Conservation (phyloP, 2,888 invertebrate genomes). For the Leptopilina myrica region DNA sequence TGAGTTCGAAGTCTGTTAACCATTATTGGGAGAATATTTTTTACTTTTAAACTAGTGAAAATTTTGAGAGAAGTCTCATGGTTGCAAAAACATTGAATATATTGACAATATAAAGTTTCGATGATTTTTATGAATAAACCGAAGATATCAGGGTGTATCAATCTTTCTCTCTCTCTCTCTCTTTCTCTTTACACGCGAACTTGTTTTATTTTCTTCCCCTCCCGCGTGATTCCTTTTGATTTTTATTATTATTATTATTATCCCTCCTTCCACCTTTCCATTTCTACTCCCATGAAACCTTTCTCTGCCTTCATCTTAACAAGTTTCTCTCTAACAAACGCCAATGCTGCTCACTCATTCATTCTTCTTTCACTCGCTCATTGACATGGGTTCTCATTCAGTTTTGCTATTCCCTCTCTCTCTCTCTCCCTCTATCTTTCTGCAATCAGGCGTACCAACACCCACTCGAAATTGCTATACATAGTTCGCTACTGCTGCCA, state of each 20-base stretch:
- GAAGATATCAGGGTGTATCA: slow-evolving; percentile 43
- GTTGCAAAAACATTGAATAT: too few relatives aligned
- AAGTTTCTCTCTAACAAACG: slow-evolving; percentile 6
- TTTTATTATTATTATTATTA: slow-evolving; percentile 30
- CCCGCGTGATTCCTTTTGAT: slow-evolving; percentile 4
- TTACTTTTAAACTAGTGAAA: too few relatives aligned
- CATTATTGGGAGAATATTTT: too few relatives aligned
- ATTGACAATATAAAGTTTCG: too few relatives aligned
- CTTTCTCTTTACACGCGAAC: slow-evolving; percentile 9
- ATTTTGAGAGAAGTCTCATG: too few relatives aligned
- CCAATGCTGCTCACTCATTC: slow-evolving; percentile 57
- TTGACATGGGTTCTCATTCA: slow-evolving; percentile 49
- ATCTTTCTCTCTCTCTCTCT: slow-evolving; percentile 1
- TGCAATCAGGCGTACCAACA: background rate
- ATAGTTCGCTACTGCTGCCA: slow-evolving; percentile 29
- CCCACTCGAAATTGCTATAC: slow-evolving; percentile 21
- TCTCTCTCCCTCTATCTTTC: too few relatives aligned
- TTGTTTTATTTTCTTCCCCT: slow-evolving; percentile 40
- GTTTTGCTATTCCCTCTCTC: background rate
- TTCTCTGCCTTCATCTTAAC: slow-evolving; percentile 21
- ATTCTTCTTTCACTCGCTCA: slow-evolving; percentile 56
- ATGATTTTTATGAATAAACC: slow-evolving; percentile 31
- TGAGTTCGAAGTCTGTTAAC: too few relatives aligned
- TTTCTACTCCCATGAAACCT: slow-evolving; percentile 13
- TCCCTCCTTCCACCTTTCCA: slow-evolving; percentile 23